A percentile compares a stretch with the other conserved stretches of the same genome.
Evolutionary conservation across 2,888 invertebrate genomes (phyloP).

Genomic region (Diadegma fenestrale): DNA sequence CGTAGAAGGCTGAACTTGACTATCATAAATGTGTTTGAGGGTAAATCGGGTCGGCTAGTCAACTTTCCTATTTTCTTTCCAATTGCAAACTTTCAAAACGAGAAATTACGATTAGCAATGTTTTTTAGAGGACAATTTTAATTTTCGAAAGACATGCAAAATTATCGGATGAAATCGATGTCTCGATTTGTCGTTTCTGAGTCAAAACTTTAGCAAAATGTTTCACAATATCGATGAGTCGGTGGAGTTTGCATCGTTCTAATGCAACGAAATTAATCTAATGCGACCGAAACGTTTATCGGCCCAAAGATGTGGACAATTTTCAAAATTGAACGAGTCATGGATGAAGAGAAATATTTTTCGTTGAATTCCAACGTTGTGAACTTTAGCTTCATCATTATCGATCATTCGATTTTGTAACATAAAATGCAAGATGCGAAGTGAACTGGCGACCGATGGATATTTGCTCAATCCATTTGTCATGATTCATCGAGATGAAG

Average conservation of each 20-base stretch:
- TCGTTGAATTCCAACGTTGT: too few relatives aligned
- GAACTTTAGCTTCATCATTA: too few relatives aligned
- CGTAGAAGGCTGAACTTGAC: not conserved
- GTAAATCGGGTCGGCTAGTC: slow-evolving; percentile 22
- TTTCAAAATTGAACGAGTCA: too few relatives aligned
- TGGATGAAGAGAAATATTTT: too few relatives aligned
- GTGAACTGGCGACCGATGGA: not conserved
- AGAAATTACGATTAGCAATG: not conserved
- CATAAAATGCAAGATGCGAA: not conserved
- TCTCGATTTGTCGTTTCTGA: not conserved
- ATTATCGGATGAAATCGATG: not conserved
- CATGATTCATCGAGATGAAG: not conserved
- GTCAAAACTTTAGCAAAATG: not conserved
- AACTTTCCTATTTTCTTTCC: slow-evolving; percentile 1
- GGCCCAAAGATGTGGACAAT: too few relatives aligned
- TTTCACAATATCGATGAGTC: too few relatives aligned
- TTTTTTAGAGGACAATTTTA: not conserved
- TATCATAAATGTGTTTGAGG: not conserved
- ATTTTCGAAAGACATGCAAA: too few relatives aligned
- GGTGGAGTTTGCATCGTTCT: too few relatives aligned
- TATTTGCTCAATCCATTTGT: not conserved
- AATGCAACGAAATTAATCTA: too few relatives aligned
- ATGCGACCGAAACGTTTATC: too few relatives aligned
- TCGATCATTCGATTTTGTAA: not conserved
- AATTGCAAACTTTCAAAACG: not conserved